phyloP scores from a whole-genome alignment of 2,888 invertebrate genomes.

The Drosophila picticornis region DNA sequence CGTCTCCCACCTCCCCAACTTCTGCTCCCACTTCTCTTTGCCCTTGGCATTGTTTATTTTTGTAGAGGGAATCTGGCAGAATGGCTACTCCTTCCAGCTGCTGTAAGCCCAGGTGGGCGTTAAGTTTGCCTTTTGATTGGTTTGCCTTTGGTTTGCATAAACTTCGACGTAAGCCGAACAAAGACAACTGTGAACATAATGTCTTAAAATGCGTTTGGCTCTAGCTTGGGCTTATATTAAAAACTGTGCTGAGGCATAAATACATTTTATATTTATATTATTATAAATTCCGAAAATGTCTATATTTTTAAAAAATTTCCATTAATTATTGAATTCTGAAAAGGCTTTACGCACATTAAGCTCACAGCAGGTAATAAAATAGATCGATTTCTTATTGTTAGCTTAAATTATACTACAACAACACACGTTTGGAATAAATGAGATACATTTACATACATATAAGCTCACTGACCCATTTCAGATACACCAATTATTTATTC shows the following conservation, averaged over 20 bases:
- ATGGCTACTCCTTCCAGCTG: conserved; percentile 11
- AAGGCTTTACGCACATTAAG: background rate
- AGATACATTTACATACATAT: conserved; percentile 1
- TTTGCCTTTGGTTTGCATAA: conserved; percentile 39
- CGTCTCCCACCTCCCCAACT: background rate
- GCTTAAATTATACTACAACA: conserved; percentile 12
- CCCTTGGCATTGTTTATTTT: conserved; percentile 6
- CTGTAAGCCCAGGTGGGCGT: conserved; percentile 23
- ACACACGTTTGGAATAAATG: conserved; percentile 7
- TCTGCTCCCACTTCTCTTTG: background rate
- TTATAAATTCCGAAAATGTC: background rate
- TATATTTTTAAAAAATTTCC: background rate
- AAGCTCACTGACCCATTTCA: conserved; percentile 10
- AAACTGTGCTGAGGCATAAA: background rate
- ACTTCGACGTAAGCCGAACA: conserved; percentile 1
- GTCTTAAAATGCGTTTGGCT: background rate
- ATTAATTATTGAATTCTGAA: conserved; percentile 7
- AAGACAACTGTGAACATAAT: conserved; percentile 26
- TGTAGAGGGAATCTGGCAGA: background rate
- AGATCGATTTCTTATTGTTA: background rate
- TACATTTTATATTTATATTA: background rate
- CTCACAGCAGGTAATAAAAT: background rate
- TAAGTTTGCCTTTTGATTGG: conserved; percentile 33
- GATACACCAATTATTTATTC: background rate
- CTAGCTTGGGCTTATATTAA: background rate